These are phyloP conservation scores for Dicaeum eximium DNA, from an alignment of 2,113 vertebrate species.

Conservation along the genomic window DNA sequence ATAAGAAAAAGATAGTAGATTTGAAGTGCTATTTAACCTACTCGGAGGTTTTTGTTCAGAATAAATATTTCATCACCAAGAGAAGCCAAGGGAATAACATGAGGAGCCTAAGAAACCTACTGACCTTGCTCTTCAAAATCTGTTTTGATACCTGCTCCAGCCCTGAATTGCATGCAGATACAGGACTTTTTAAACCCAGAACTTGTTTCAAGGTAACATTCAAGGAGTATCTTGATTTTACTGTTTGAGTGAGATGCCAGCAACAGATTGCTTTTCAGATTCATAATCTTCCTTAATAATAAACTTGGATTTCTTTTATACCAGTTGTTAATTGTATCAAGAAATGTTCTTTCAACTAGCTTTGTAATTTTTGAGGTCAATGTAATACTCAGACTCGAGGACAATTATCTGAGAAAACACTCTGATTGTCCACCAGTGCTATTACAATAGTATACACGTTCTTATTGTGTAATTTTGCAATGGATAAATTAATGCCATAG, in stretches of 20 bases:
- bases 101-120: background rate
- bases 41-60: conserved; percentile 28
- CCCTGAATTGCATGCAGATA: background rate
- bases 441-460: background rate
- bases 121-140: background rate
- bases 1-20: conserved; percentile 17
- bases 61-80: background rate
- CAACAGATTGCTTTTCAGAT: background rate
- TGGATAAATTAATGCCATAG: background rate
- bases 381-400: background rate
- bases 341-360: background rate
- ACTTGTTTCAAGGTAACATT: background rate
- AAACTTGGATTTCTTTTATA: background rate
- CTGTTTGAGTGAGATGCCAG: background rate
- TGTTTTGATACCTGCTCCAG: background rate
- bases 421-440: background rate
- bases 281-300: background rate
- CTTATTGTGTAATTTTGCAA: background rate
- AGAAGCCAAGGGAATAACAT: background rate
- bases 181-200: background rate
- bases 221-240: background rate
- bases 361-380: background rate
- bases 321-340: background rate
- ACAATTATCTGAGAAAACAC: background rate
- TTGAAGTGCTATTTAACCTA: background rate